Evolutionary conservation across 2,888 invertebrate genomes (phyloP).

Genomic region (Halocaridina rubra): DNA sequence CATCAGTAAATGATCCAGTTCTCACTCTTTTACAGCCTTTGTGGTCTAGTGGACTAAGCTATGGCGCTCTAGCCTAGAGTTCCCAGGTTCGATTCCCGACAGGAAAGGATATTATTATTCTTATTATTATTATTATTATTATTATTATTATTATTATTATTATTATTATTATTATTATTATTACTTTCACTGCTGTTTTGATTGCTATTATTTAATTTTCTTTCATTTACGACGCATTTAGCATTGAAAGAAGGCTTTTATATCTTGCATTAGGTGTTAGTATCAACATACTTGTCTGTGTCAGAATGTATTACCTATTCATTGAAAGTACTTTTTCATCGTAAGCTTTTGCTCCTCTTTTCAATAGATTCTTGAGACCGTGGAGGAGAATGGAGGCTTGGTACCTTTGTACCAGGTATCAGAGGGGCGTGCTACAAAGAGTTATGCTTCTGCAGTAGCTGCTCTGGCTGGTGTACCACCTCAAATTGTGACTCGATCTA

Average conservation of each 20-base stretch:
- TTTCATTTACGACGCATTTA: background rate
- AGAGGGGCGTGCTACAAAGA: constrained; percentile 26
- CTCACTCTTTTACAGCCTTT: too few relatives aligned
- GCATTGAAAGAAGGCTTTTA: background rate
- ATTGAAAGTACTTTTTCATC: background rate
- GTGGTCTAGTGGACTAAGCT: too few relatives aligned
- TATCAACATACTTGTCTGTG: too few relatives aligned
- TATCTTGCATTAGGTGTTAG: too few relatives aligned
- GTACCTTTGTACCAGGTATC: constrained; percentile 44
- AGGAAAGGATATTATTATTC: too few relatives aligned
- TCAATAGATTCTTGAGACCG: constrained; percentile 28
- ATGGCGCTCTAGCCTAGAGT: too few relatives aligned
- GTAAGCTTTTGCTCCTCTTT: background rate
- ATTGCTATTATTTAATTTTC: too few relatives aligned
- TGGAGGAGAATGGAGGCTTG: constrained; percentile 24
- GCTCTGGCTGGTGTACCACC: constrained; percentile 19
- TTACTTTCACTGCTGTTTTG: background rate
- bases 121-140: too few relatives aligned
- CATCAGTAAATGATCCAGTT: too few relatives aligned
- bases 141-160: too few relatives aligned
- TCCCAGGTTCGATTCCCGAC: too few relatives aligned
- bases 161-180: too few relatives aligned
- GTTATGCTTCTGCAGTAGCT: constrained; percentile 41
- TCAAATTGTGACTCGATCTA: constrained; percentile 13
- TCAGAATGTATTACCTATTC: background rate